A percentile compares a stretch with the other conserved stretches of the same genome.
Evolutionary conservation across 2,113 vertebrate species (phyloP).

Genomic region (Microtus pennsylvanicus): DNA sequence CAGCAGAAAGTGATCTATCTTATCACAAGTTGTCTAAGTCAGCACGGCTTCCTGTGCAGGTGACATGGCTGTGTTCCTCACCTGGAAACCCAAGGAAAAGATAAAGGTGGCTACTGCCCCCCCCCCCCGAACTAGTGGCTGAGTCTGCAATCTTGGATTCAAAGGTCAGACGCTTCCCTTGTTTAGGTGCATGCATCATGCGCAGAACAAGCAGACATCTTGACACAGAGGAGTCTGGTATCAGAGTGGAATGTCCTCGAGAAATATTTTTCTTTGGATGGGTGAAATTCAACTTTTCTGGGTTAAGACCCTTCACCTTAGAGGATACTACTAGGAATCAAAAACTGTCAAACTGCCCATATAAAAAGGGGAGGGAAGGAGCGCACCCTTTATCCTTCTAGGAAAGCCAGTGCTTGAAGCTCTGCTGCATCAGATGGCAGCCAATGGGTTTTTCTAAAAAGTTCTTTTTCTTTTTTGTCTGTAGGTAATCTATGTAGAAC

Average conservation of each 20-base stretch:
- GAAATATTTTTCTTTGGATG: not conserved
- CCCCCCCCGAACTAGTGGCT: not conserved
- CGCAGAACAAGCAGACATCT: not conserved
- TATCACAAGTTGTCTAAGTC: not conserved
- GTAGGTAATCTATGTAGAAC: conserved; percentile 36
- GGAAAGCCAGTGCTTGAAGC: conserved; percentile 39
- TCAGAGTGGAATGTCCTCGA: not conserved
- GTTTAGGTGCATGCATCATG: not conserved
- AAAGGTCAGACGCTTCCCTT: not conserved
- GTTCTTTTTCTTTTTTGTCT: conserved; percentile 11
- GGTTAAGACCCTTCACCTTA: not conserved
- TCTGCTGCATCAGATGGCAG: conserved; percentile 78
- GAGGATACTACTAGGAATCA: not conserved
- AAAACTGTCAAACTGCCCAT: not conserved
- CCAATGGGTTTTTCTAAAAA: conserved; percentile 59
- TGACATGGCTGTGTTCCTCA: not conserved
- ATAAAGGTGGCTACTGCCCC: not conserved
- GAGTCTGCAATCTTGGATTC: not conserved
- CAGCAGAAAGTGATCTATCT: not conserved
- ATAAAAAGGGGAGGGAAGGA: not conserved
- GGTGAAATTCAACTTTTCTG: conserved; percentile 9
- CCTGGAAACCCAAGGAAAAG: conserved; percentile 11
- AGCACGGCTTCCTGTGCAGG: not conserved
- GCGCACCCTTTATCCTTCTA: not conserved
- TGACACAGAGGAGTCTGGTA: not conserved